Percentiles rank a stretch among this genome's conserved stretches.
phyloP scores from a whole-genome alignment of 1,140 invertebrate species.

The Thaumatotibia leucotreta region DNA sequence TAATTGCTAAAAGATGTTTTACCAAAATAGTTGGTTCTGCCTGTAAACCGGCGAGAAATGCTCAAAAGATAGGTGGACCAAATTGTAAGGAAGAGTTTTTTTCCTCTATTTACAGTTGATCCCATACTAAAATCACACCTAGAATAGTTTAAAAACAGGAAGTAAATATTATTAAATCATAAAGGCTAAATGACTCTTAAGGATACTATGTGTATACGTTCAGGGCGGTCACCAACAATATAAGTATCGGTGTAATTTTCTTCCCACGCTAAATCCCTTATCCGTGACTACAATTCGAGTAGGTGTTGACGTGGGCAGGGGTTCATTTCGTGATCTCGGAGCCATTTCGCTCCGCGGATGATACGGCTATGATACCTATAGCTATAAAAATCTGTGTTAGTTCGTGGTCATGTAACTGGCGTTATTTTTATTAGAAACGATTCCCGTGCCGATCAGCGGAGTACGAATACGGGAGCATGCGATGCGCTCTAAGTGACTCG shows the following conservation, averaged over 20 bases:
- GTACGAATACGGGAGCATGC: slow-evolving; percentile 94
- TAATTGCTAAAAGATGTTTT: no score
- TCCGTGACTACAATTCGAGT: not conserved
- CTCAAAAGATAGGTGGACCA: no score
- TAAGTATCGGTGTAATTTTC: not conserved
- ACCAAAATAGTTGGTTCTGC: no score
- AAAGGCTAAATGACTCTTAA: not conserved
- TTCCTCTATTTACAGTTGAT: no score
- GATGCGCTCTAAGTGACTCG: slow-evolving; percentile 92
- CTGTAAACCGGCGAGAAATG: no score
- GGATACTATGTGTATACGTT: no score
- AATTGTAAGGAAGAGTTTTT: no score
- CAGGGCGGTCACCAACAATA: not conserved
- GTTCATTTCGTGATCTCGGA: not conserved
- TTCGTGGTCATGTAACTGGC: not conserved
- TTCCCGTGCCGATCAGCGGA: slow-evolving; percentile 95
- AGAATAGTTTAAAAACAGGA: no score
- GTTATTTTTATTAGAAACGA: slow-evolving; percentile 79
- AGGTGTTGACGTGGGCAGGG: not conserved
- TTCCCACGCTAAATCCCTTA: not conserved
- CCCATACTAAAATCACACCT: no score
- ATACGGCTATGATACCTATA: not conserved
- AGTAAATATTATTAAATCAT: no score
- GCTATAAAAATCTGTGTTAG: not conserved
- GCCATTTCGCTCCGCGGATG: not conserved